A percentile compares a stretch with the other conserved stretches of the same genome.
These are phyloP conservation scores for Eclectus roratus DNA, from an alignment of 2,113 vertebrate genomes.

Conservation along the genomic window DNA sequence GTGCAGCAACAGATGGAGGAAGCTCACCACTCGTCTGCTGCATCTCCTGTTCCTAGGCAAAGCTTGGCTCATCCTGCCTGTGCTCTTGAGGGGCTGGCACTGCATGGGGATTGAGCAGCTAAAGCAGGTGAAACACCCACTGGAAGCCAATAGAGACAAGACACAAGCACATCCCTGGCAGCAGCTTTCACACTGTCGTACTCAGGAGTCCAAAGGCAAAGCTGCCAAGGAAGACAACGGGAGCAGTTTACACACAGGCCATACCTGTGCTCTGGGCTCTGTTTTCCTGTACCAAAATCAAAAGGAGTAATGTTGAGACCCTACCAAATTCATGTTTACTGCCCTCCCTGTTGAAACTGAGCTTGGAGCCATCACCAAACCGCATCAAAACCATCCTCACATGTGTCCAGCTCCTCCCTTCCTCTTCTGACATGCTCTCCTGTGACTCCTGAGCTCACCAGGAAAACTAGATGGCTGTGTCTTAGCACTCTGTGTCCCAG, in stretches of 20 bases:
- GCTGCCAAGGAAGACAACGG: neutral
- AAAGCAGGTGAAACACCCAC: neutral
- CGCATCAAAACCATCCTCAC: neutral
- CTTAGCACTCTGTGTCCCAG: neutral
- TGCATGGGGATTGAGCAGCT: neutral
- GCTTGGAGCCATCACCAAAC: neutral
- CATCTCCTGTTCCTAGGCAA: neutral
- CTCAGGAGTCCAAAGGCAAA: neutral
- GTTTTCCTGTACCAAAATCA: neutral
- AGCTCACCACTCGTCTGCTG: neutral
- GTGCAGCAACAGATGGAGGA: slow-evolving; percentile 3
- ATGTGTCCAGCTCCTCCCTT: neutral
- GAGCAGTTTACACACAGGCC: fast-evolving
- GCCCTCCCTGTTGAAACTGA: neutral
- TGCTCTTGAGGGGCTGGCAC: neutral
- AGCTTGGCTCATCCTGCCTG: neutral
- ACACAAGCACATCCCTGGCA: neutral
- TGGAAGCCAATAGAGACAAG: neutral
- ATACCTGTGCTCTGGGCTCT: neutral
- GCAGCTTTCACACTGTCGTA: neutral
- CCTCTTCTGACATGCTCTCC: neutral
- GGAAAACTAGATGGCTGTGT: fast-evolving
- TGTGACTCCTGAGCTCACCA: neutral
- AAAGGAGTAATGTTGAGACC: neutral
- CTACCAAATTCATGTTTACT: neutral